Conservation (phyloP, 2,888 invertebrate species). For the Oithona nana region DNA sequence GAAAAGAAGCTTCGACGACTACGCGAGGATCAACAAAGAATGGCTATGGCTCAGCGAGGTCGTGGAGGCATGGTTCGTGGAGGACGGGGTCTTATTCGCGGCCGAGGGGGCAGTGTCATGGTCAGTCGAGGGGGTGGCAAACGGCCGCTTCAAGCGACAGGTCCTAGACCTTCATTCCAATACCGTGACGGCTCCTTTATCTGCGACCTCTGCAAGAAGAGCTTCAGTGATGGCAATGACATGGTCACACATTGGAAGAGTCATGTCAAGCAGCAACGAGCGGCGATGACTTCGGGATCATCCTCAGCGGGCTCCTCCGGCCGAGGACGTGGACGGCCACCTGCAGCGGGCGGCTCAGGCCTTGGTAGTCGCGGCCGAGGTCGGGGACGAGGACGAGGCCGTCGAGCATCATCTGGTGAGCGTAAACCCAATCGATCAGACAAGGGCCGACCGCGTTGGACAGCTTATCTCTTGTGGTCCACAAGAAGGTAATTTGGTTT, state of each 20-base stretch:
- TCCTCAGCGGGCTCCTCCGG: not conserved
- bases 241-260: slow-evolving; percentile 16
- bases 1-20: slow-evolving; percentile 11
- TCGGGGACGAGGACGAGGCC: not conserved
- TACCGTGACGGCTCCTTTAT: slow-evolving; percentile 15
- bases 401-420: not conserved
- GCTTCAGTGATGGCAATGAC: slow-evolving; percentile 16
- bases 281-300: not conserved
- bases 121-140: not conserved
- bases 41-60: not conserved
- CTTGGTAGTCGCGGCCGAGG: not conserved
- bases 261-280: slow-evolving; percentile 9
- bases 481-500: slow-evolving; percentile 2
- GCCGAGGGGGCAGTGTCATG: not conserved
- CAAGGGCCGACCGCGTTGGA: slow-evolving; percentile 14
- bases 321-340: slow-evolving; percentile 2
- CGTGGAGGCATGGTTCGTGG: not conserved
- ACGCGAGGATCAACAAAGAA: slow-evolving; percentile 14
- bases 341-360: too few relatives aligned
- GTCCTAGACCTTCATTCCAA: slow-evolving; percentile 13
- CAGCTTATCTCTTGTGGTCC: slow-evolving; percentile 14
- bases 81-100: not conserved
- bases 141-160: not conserved
- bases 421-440: not conserved
- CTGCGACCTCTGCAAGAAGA: slow-evolving; percentile 14